Base-by-base conservation (phyloP, 1,140 invertebrate species). In the Sitobion miscanthi region DNA sequence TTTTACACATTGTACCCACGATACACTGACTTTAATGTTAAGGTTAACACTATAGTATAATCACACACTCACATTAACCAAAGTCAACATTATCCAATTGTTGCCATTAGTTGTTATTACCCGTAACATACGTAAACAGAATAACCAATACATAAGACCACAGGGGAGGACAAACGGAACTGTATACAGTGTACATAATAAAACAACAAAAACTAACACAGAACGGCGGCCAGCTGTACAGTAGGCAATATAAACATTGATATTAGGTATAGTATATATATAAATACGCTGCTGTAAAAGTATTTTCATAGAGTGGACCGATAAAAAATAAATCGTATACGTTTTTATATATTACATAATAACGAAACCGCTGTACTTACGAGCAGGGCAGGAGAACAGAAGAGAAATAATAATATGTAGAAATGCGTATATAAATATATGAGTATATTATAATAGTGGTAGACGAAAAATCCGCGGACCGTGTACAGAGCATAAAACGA, bases 381-480 rank as follows among this genome's bases (percentile, higher is more conserved):
- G 62, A 77, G 11, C 17, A 42, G 42, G 8, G 14, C 11, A 45
- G 35, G 21, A 42, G 83, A 85, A 30, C 9, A 25, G 23, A 85
- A 38, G 25, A 45, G 45, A 85, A 85, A 86, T 47, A 86, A 47
- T n/a, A 69, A 4, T 69, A 30, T 69, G 7, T 47, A 86, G 45
- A 49, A 47, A 47, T 25, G 25, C 85, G 17, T 20, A 6, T 23
- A 85, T 20, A 8, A 21, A 42, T 83, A 83, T 83, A 85, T 30
- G 9, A 30, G 25, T 30, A 11, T 82, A 82, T 82, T 82, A 82
- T 82, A 2, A 77, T 38, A 82, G 77, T n/a, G 77, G 20, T 30
- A 30, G 30, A 87, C 86, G 87, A 88, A 89, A 89, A 89, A 89
- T 57, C 87, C 52, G 87, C 87, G 87, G 87, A 89, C 87, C 87